Evolutionary conservation across 1,140 invertebrate species (phyloP).

Genomic region (Matsumurasca onukii): DNA sequence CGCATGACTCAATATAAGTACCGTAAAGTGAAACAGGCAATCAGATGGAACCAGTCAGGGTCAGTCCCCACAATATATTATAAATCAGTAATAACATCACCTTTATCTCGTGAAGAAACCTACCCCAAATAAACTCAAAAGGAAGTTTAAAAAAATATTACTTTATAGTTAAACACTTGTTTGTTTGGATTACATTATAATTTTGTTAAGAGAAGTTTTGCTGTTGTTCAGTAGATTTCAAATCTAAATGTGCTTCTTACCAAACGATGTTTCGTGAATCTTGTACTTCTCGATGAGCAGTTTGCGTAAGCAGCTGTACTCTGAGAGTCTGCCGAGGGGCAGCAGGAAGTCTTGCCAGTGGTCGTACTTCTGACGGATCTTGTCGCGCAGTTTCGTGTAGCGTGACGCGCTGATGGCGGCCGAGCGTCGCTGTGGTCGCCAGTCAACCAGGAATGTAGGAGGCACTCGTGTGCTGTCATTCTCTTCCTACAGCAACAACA

Average conservation of each 20-base stretch:
- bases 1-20: no score
- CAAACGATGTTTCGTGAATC: slow-evolving; percentile 94
- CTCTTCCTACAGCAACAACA: slow-evolving; percentile 71
- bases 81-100: no score
- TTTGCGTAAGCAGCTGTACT: slow-evolving; percentile 97
- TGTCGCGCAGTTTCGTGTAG: slow-evolving; percentile 85
- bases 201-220: no score
- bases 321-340: slow-evolving; percentile 93
- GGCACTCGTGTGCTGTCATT: slow-evolving; percentile 96
- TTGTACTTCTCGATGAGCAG: slow-evolving; percentile 94
- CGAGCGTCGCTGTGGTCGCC: slow-evolving; percentile 77
- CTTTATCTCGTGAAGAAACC: no score
- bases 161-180: no score
- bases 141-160: no score
- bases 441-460: slow-evolving; percentile 92
- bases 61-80: no score
- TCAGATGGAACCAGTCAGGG: no score
- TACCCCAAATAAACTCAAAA: no score
- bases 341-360: slow-evolving; percentile 91
- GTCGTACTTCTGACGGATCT: slow-evolving; percentile 80
- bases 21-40: no score
- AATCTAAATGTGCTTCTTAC: slow-evolving; percentile 52
- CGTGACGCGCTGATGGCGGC: slow-evolving; percentile 75
- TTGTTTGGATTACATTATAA: no score
- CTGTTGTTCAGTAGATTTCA: no score